Evolutionary conservation across 2,888 invertebrate species (phyloP).

Genomic region (Acanthococcus lagerstroemiae): DNA sequence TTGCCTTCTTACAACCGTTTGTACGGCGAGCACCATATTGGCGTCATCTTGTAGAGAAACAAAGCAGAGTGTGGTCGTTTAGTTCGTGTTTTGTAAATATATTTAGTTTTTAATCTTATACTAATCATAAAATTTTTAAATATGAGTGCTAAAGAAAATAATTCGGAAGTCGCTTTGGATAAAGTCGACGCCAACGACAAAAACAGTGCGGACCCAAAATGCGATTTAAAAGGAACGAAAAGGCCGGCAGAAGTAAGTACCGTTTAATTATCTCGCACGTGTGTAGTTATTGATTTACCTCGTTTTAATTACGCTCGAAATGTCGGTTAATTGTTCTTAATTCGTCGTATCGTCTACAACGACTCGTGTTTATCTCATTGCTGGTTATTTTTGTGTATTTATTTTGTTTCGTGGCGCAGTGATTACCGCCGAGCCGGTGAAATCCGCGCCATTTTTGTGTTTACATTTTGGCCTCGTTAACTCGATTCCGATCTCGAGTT

Average conservation of each 20-base stretch:
- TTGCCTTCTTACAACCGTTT: constrained; percentile 11
- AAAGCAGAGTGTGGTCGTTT: constrained; percentile 26
- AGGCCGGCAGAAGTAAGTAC: constrained; percentile 75
- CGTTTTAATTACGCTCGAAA: not conserved
- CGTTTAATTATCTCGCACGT: constrained; percentile 18
- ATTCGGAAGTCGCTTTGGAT: constrained; percentile 73
- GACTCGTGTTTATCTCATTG: too few species aligned
- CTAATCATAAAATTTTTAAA: constrained; percentile 37
- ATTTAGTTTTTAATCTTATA: constrained; percentile 34
- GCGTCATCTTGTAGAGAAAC: constrained; percentile 30
- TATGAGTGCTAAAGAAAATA: constrained; percentile 76
- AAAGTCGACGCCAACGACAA: constrained; percentile 66
- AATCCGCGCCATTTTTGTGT: constrained; percentile 29
- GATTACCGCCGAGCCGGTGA: constrained; percentile 12
- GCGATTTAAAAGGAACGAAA: constrained; percentile 76
- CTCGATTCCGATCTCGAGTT: too few species aligned
- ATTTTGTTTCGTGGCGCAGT: too few species aligned
- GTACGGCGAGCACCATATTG: constrained; percentile 24
- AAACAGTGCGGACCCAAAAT: constrained; percentile 60
- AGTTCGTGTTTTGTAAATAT: constrained; percentile 31
- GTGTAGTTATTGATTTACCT: constrained; percentile 1
- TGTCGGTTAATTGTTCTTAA: not conserved
- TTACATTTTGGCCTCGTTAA: constrained; percentile 13
- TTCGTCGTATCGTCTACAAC: too few species aligned
- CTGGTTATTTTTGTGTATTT: too few species aligned